Evolutionary conservation across 2,113 vertebrate genomes (phyloP).

Genomic region (Cryptomyrus ogoouensis): DNA sequence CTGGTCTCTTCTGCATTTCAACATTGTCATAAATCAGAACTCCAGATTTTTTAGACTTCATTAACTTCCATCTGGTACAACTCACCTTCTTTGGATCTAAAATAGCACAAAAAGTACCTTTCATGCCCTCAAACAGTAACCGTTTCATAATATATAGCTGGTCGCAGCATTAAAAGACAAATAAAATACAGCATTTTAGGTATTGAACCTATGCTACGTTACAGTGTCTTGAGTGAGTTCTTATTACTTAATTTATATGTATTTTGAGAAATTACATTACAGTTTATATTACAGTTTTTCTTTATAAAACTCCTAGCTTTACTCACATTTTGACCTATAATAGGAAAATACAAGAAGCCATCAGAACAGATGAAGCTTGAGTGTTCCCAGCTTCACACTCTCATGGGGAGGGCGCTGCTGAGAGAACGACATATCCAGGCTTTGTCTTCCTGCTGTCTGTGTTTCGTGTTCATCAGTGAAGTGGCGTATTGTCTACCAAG

Average conservation of each 20-base stretch:
- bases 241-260: neutral
- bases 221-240: neutral
- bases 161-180: neutral
- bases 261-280: neutral
- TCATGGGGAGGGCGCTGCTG: slow-evolving; percentile 72
- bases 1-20: slow-evolving; percentile 50
- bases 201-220: neutral
- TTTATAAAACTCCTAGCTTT: neutral
- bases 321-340: neutral
- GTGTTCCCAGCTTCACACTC: slow-evolving; percentile 80
- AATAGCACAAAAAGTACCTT: no score
- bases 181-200: neutral
- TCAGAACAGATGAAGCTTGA: slow-evolving; percentile 82
- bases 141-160: neutral
- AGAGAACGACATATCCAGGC: slow-evolving; percentile 60
- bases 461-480: slow-evolving; percentile 67
- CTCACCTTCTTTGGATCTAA: neutral
- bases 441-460: slow-evolving; percentile 68
- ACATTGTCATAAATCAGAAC: slow-evolving; percentile 29
- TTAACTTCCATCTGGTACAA: neutral
- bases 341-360: neutral
- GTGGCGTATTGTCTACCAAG: slow-evolving; percentile 39
- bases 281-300: neutral
- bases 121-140: neutral
- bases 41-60: slow-evolving; percentile 15